Base-by-base conservation (phyloP, 2,797 vertebrate genomes). In the Rhyacichthys aspro region DNA sequence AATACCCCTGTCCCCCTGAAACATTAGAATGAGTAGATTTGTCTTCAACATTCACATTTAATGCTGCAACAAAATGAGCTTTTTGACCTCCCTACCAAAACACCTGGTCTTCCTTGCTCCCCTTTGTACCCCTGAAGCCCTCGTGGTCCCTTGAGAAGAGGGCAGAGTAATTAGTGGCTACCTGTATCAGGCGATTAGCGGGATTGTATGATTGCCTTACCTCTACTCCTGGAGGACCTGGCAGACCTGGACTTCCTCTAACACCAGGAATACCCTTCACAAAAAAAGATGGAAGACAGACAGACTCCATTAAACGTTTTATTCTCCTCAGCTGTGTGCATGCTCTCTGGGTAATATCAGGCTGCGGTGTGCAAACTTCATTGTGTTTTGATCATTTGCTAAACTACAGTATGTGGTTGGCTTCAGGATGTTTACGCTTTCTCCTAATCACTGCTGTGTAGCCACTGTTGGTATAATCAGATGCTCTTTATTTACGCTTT, bases 41-140 rank as follows among this genome's bases (percentile, higher is more conserved):
- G 0, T 18, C 37, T 37, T 43, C 1, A 11, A 1, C 45, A 1
- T 0, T 49, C 8, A 56, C 9, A 59, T 49, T 37, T n/a, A 34
- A 37, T 49, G n/a, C 0, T 45, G 19, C 17, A 34, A 11, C 38
- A 50, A 28, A 0, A 48, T 28, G 57, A 42, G 47, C 18, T 57
- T 63, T 81, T 82, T 71, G 52, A 77, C 55, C 63, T 81, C 83
- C 90, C 86, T 95, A 99, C 96, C 94, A 83, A 90, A 82, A 86
- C 74, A 52, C 96, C 97, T 70, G 92, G 76, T 58, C 85, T 91
- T 67, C 96, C 97, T 54, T 92, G 90, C 57, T 95, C 94, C 74
- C 97, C 96, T 82, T 96, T 96, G 81, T 92, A 86, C 44, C 97
- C 97, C 43, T 84, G 87, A 37, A 89, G 72, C 34, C 97, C 97